Base-by-base conservation (phyloP, 1,140 invertebrate genomes). In the Artemia franciscana region DNA sequence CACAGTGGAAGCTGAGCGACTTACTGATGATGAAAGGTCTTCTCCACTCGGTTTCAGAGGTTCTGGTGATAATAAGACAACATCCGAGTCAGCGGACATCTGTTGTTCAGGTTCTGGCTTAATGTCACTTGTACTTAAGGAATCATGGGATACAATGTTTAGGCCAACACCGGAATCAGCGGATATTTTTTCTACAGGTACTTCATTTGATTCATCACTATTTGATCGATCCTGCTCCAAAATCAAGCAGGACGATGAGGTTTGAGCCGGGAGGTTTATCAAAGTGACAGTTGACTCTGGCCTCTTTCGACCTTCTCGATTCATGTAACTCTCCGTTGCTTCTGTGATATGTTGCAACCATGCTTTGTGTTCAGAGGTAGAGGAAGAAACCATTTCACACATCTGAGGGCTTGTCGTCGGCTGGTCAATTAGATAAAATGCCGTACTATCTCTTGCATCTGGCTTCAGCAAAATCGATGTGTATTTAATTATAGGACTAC, bases 381-480 rank as follows among this genome's bases (percentile, higher is more conserved):
- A 84, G 2, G 79, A 75, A 1, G 88, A 85, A 5, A 86, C 80
- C 23, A 94, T 74, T 71, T 94, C 88, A 72, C 91, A 89, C 71
- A 93, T 90, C 72, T 90, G 86, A 59, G 85, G 82, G 57, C 82
- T 82, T 60, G 80, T 83, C 69, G 78, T 80, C 61, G 78, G 80
- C 3, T 81, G 87, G 69, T 85, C 88, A 57, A 94, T 81, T 59
- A 94, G 75, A 71, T 87, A 92, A 66, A 94, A 83, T 5, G 86
- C 85, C 69, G 83, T 84, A 70, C 88, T 88, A 72, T 92, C 87
- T 30, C 86, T 86, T 9, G 89, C 89, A 68, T 88, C 86, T 66
- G 80, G 79, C 65, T 85, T 77, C 58, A 83, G 83, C 63, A 88
- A 73, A 25, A 85, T 78, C 63, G 78, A 84, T 62, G 79, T 81